These are phyloP conservation scores for Lepisosteus osseus DNA, from an alignment of 2,113 vertebrate species.

Conservation along the genomic window DNA sequence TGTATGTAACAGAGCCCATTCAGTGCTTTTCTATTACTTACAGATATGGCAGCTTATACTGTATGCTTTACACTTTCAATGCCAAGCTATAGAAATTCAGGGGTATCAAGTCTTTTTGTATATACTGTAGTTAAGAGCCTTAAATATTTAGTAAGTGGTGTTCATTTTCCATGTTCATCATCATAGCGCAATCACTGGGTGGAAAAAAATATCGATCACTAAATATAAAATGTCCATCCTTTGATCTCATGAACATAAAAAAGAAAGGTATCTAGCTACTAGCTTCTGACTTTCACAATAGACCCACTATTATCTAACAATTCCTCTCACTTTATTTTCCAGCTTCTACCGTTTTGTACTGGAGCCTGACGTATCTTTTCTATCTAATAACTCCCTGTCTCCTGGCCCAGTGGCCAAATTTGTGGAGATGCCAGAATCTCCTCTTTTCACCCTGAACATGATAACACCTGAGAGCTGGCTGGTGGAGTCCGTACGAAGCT, in stretches of 20 bases:
- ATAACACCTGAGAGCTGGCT: conserved; percentile 94
- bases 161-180: too few species aligned
- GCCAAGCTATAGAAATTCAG: too few species aligned
- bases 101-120: too few species aligned
- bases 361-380: conserved; percentile 77
- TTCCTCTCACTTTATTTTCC: conserved; percentile 31
- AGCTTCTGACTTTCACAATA: too few species aligned
- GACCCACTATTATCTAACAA: neutral
- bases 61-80: too few species aligned
- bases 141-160: too few species aligned
- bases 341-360: conserved; percentile 95
- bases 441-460: conserved; percentile 89
- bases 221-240: too few species aligned
- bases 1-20: neutral
- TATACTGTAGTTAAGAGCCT: too few species aligned
- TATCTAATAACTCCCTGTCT: conserved; percentile 66
- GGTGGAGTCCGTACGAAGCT: conserved; percentile 84
- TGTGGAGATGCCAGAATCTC: conserved; percentile 83
- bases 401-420: conserved; percentile 81
- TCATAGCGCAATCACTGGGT: too few species aligned
- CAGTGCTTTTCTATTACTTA: neutral
- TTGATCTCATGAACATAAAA: too few species aligned
- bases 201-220: too few species aligned
- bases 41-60: neutral
- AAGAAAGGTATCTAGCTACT: too few species aligned